Base-by-base conservation (phyloP, 2,888 invertebrate species). In the Leptopilina drosophilae region DNA sequence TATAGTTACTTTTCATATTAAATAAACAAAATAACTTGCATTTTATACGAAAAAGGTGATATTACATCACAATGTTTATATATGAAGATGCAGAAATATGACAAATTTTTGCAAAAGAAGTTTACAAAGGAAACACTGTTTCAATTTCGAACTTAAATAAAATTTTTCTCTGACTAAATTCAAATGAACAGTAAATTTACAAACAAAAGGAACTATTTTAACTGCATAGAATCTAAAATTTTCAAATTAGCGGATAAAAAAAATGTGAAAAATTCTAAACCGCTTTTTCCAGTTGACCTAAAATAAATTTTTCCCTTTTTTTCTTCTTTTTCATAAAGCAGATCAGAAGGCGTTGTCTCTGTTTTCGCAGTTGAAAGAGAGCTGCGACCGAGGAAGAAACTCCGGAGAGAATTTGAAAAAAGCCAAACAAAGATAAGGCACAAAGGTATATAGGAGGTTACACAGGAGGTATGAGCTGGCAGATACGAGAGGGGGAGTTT, bases 351-450 rank as follows among this genome's bases (percentile, higher is more conserved):
- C 42, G n/a, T 64, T 64, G 64, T 26, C 64, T 26, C 64, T 42
- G 15, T 73, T 40, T 40, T 40, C 11, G 14, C 33, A 56, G n/a
- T n/a, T 14, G 40, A 53, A 69, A 9, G 11, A 56, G n/a, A 42
- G 42, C 53, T 69, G n/a, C 12, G 5, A 9, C 26, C 40, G 64
- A 64, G 12, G 14, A 69, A 56, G 56, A 56, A 73, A 59, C 40
- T 40, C 15, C 15, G 11, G 33, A n/a, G 14, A 73, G n/a, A 73
- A 56, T 73, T 73, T 73, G 5, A 73, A 73, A 73, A 59, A 49
- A 73, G 56, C 40, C 40, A 59, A 66, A 66, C 66, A 66, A 73
- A 56, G 73, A 73, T 73, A 59, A 53, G 33, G 15, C 73, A 40
- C 56, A 59, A 73, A 40, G n/a, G 56, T n/a, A 73, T 49, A 49